These are phyloP conservation scores for Omphaloscelis lunosa DNA, from an alignment of 2,888 invertebrate species.

Conservation along the genomic window DNA sequence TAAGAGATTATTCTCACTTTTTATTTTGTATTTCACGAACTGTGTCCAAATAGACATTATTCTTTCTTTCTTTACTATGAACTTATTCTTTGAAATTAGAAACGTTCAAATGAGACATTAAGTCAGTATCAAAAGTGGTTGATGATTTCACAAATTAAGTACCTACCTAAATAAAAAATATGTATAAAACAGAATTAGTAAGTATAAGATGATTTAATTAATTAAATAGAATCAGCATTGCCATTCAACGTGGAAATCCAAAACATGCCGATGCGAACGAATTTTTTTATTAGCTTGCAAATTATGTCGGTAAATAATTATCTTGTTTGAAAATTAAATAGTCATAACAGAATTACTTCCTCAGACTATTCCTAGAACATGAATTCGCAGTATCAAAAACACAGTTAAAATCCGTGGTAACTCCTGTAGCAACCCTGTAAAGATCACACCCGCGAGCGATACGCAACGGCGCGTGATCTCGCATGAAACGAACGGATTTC, in stretches of 20 bases:
- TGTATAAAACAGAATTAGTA: neutral
- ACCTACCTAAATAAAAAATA: no score
- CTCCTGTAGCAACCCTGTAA: constrained; percentile 49
- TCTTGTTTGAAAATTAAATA: neutral
- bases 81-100: no score
- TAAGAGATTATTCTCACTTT: no score
- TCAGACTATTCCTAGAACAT: neutral
- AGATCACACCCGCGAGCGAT: constrained; percentile 73
- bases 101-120: neutral
- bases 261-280: neutral
- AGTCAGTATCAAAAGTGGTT: neutral
- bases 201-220: neutral
- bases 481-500: constrained; percentile 85
- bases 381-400: neutral
- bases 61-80: no score
- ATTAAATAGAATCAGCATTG: neutral
- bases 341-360: neutral
- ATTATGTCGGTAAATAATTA: neutral
- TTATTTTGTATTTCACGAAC: no score
- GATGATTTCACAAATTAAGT: neutral
- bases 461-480: constrained; percentile 84
- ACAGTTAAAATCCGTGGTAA: constrained; percentile 3
- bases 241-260: neutral
- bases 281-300: neutral
- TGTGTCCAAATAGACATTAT: no score